A percentile compares a stretch with the other conserved stretches of the same genome.
phyloP scores from a whole-genome alignment of 1,140 invertebrate species.

The honey bee (Apis mellifera) region DNA sequence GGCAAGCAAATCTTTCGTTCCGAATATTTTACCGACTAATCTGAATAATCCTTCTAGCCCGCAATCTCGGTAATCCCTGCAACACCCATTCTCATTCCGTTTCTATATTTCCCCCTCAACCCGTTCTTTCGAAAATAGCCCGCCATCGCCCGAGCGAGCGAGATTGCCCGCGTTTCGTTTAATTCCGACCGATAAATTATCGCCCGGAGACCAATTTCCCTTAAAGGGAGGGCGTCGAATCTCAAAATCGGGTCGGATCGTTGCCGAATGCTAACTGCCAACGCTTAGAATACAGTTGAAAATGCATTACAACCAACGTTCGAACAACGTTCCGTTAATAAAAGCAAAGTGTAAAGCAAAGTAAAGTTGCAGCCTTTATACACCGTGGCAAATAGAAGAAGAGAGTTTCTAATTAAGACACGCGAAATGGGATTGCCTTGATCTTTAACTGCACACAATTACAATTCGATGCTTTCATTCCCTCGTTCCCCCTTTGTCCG shows the following conservation, averaged over 20 bases:
- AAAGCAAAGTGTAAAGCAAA: not conserved
- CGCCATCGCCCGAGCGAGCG: not conserved
- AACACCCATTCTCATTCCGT: constrained; percentile 34
- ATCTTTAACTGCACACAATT: not conserved
- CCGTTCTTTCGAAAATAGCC: constrained; percentile 14
- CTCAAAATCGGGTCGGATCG: not conserved
- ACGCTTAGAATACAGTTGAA: not conserved
- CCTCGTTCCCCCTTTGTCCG: not conserved
- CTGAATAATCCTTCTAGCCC: constrained; percentile 38
- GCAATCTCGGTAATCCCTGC: constrained; percentile 38
- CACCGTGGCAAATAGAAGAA: not conserved
- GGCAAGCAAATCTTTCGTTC: constrained; percentile 31
- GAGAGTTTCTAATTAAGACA: not conserved
- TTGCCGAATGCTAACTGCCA: not conserved
- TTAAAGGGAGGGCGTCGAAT: not conserved
- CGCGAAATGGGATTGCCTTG: not conserved
- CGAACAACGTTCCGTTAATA: not conserved
- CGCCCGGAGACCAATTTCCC: not conserved
- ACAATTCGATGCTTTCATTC: not conserved
- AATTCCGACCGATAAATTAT: constrained; percentile 29
- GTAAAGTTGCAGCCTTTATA: not conserved
- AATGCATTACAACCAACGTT: not conserved
- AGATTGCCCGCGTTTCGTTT: constrained; percentile 1
- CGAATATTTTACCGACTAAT: constrained; percentile 42
- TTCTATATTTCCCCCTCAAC: constrained; percentile 8